Percentiles rank a stretch among this genome's conserved stretches.
phyloP scores from a whole-genome alignment of 2,113 vertebrate species.

The Lathamus discolor region DNA sequence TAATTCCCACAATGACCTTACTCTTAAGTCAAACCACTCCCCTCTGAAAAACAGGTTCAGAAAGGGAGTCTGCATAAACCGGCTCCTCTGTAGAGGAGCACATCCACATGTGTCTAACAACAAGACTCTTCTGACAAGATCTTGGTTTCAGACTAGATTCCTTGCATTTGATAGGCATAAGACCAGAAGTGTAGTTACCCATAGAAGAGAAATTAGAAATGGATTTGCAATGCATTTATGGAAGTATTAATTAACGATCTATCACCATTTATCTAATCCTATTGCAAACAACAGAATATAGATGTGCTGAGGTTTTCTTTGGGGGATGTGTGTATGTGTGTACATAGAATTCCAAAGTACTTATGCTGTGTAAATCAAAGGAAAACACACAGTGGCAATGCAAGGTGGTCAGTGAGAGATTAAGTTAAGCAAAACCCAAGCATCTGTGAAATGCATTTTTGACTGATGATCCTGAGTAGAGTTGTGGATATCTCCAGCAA shows the following conservation, averaged over 20 bases:
- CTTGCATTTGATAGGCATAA: background rate
- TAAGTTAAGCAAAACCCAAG: background rate
- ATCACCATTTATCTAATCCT: background rate
- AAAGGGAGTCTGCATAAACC: background rate
- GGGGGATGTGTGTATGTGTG: too few species aligned
- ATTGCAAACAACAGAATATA: background rate
- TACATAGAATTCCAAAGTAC: background rate
- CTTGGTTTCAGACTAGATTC: background rate
- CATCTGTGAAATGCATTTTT: slow-evolving; percentile 8
- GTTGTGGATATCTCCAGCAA: background rate
- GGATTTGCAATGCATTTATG: background rate
- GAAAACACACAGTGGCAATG: background rate
- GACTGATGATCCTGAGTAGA: background rate
- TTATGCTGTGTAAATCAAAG: background rate
- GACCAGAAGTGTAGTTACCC: background rate
- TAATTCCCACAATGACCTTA: background rate
- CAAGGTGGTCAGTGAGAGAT: background rate
- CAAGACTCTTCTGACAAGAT: background rate
- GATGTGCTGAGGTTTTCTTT: background rate
- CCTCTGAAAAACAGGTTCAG: background rate
- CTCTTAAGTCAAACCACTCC: background rate
- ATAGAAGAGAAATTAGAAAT: background rate
- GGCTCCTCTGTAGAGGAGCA: fast-evolving
- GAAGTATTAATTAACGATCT: background rate
- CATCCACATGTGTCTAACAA: background rate